A percentile compares a stretch with the other conserved stretches of the same genome.
phyloP scores from a whole-genome alignment of 2,113 vertebrate species.

The Crypturellus undulatus region DNA sequence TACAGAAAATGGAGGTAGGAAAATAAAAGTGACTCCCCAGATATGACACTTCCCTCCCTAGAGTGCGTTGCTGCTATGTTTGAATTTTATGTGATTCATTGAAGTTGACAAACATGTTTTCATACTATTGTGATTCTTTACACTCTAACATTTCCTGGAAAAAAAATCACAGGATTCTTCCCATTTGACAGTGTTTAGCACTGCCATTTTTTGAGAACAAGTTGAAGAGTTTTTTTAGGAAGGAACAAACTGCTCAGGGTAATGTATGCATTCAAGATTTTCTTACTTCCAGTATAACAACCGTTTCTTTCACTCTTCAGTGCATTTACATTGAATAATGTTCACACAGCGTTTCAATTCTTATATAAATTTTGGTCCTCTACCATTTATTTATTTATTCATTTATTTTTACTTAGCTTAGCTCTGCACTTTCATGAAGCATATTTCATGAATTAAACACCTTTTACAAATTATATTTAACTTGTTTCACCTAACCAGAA shows the following conservation, averaged over 20 bases:
- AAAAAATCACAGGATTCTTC: not conserved
- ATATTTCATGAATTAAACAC: not conserved
- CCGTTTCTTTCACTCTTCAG: not conserved
- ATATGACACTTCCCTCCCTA: not conserved
- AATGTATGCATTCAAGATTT: not conserved
- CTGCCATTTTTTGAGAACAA: not conserved
- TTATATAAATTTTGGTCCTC: not conserved
- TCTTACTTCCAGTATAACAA: not conserved
- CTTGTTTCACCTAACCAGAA: not conserved
- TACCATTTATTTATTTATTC: not conserved
- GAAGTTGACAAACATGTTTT: not conserved
- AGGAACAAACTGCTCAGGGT: not conserved
- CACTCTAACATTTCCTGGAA: not conserved
- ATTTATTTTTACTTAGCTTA: not conserved
- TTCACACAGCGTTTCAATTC: not conserved
- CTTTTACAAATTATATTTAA: not conserved
- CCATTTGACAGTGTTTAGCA: not conserved
- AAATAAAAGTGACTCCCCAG: not conserved
- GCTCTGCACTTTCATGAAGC: not conserved
- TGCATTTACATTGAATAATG: not conserved
- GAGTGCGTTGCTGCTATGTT: not conserved
- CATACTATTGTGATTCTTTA: not conserved
- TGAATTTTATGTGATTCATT: not conserved
- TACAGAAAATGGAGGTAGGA: not conserved
- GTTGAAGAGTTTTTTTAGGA: not conserved